These are phyloP conservation scores for Leguminivora glycinivorella DNA, from an alignment of 1,140 invertebrate species.

Conservation along the genomic window DNA sequence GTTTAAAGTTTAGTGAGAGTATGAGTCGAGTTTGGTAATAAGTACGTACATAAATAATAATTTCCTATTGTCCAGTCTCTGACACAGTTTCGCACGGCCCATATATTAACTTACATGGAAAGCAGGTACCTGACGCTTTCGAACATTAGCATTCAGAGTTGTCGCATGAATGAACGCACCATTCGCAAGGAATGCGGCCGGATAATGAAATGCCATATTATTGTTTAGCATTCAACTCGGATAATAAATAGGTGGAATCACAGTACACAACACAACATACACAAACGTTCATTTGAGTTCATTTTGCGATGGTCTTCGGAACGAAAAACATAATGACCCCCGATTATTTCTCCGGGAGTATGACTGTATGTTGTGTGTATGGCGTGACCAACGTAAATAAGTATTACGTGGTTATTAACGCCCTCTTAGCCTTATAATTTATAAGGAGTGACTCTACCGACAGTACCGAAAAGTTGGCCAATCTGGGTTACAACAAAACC, in stretches of 20 bases:
- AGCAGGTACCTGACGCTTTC: conserved; percentile 33
- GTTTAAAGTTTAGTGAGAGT: neutral
- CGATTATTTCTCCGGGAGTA: too few relatives aligned
- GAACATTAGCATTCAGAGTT: conserved; percentile 37
- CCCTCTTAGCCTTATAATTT: too few relatives aligned
- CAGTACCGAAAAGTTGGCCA: too few relatives aligned
- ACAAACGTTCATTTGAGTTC: neutral
- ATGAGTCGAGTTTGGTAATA: conserved; percentile 1
- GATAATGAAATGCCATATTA: conserved; percentile 30
- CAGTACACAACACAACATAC: neutral
- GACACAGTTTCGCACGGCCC: conserved; percentile 47
- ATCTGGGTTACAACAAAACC: too few relatives aligned
- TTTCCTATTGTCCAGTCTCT: conserved; percentile 42
- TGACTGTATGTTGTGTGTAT: too few relatives aligned
- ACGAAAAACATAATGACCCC: neutral
- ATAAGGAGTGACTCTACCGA: too few relatives aligned
- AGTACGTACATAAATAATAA: neutral
- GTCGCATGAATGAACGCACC: conserved; percentile 37
- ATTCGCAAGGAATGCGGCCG: conserved; percentile 30
- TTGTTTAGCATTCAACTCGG: conserved; percentile 30
- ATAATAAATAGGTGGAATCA: neutral
- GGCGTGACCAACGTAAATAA: too few relatives aligned
- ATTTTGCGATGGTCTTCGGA: neutral
- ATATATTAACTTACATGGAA: conserved; percentile 41
- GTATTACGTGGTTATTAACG: too few relatives aligned